phyloP scores from a whole-genome alignment of 1,140 invertebrate species.

The Epicauta chinensis region DNA sequence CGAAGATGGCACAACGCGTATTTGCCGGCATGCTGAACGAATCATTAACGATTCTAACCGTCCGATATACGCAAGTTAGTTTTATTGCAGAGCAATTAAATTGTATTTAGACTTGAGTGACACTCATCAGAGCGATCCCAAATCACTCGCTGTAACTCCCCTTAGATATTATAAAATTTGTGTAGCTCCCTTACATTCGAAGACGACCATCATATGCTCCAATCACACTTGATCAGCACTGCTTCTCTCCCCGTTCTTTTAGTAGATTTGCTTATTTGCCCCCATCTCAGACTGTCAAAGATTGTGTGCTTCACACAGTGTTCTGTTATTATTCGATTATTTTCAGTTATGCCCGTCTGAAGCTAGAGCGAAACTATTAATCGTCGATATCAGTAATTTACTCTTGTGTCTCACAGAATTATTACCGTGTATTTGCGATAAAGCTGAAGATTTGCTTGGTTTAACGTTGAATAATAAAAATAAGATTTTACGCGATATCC shows the following conservation, averaged over 20 bases:
- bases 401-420: constrained; percentile 63
- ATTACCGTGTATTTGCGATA: constrained; percentile 55
- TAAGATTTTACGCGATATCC: constrained; percentile 64
- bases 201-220: too few relatives aligned
- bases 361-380: constrained; percentile 52
- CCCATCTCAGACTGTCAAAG: too few relatives aligned
- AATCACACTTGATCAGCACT: too few relatives aligned
- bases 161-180: too few relatives aligned
- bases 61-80: constrained; percentile 64
- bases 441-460: constrained; percentile 56
- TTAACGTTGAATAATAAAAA: constrained; percentile 49
- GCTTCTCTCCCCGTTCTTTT: neutral
- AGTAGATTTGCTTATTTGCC: too few relatives aligned
- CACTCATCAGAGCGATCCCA: too few relatives aligned
- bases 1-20: constrained; percentile 71
- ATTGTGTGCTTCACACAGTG: too few relatives aligned
- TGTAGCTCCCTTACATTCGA: too few relatives aligned
- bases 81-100: constrained; percentile 3
- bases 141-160: too few relatives aligned
- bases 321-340: constrained; percentile 1
- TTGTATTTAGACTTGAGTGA: too few relatives aligned
- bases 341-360: constrained; percentile 55
- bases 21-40: constrained; percentile 76
- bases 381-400: constrained; percentile 68
- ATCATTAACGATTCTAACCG: constrained; percentile 66